Percentiles rank a stretch among this genome's conserved stretches.
phyloP scores from a whole-genome alignment of 64 coral and sea anemone species.

The Montipora capricornis region DNA sequence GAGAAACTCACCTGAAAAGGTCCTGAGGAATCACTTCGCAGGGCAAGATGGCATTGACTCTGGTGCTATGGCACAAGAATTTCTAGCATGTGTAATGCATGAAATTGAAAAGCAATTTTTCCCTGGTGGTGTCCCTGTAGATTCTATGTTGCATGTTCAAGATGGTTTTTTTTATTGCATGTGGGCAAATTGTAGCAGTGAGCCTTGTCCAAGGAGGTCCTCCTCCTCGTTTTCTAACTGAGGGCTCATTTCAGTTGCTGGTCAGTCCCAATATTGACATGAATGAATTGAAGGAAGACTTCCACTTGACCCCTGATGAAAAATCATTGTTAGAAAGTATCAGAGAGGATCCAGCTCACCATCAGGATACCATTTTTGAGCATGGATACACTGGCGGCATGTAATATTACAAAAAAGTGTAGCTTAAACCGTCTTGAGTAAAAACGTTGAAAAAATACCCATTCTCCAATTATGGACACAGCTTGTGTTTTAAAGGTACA shows the following conservation, averaged over 20 bases:
- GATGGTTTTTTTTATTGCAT: constrained; percentile 57
- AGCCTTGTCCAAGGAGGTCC: constrained; percentile 69
- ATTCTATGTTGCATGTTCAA: constrained; percentile 52
- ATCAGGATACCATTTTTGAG: constrained; percentile 48
- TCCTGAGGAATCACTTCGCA: constrained; percentile 67
- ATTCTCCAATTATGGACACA: neutral
- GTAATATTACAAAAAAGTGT: neutral
- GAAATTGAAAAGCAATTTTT: constrained; percentile 81
- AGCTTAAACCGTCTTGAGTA: neutral
- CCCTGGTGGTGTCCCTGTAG: constrained; percentile 67
- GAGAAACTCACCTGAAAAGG: constrained; percentile 7
- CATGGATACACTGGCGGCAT: constrained; percentile 70
- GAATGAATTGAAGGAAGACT: constrained; percentile 8
- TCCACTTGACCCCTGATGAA: constrained; percentile 35
- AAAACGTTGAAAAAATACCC: neutral
- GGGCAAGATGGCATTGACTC: constrained; percentile 84
- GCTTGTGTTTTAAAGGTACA: neutral
- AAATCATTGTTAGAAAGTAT: constrained; percentile 24
- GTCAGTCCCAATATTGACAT: constrained; percentile 53
- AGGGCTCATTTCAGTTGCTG: constrained; percentile 30
- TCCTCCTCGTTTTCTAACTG: constrained; percentile 53
- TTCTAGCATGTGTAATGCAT: constrained; percentile 68
- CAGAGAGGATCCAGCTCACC: constrained; percentile 27
- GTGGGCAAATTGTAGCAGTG: constrained; percentile 72
- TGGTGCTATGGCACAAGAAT: constrained; percentile 85